Percentiles rank a stretch among this genome's conserved stretches.
Conservation (phyloP, 2,888 invertebrate genomes). For the Lamellibrachia columna region DNA sequence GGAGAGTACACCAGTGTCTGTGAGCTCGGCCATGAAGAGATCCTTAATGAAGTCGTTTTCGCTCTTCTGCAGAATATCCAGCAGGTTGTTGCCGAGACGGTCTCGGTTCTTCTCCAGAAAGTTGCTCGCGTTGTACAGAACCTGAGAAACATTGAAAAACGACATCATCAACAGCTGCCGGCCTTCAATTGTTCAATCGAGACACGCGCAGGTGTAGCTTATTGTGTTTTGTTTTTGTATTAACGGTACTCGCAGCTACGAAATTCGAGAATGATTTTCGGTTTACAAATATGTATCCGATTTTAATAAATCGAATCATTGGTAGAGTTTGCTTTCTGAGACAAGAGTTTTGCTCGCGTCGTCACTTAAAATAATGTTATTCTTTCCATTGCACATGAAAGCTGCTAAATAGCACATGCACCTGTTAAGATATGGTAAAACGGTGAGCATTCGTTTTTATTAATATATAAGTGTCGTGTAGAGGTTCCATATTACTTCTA, state of each 20-base stretch:
- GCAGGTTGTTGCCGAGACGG: slow-evolving; percentile 49
- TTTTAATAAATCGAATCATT: no score
- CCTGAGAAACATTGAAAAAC: slow-evolving; percentile 39
- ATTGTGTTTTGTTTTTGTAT: not conserved
- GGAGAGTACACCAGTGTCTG: slow-evolving; percentile 51
- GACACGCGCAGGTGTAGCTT: not conserved
- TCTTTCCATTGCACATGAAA: no score
- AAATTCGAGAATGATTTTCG: not conserved
- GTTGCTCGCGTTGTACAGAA: slow-evolving; percentile 51
- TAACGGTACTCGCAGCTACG: not conserved
- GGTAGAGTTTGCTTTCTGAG: no score
- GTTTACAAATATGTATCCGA: not conserved
- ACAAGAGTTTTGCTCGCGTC: no score
- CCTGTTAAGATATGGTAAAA: no score
- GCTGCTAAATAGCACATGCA: no score
- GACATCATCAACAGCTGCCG: not conserved
- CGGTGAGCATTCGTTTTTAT: no score
- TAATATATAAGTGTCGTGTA: no score
- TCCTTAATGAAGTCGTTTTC: slow-evolving; percentile 54
- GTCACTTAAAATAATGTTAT: no score
- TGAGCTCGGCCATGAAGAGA: slow-evolving; percentile 50
- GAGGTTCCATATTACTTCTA: no score
- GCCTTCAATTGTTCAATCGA: not conserved
- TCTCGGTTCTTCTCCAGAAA: slow-evolving; percentile 58
- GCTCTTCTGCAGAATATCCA: slow-evolving; percentile 48